phyloP scores from a whole-genome alignment of 2,888 invertebrate genomes.

The Erebia ligea region DNA sequence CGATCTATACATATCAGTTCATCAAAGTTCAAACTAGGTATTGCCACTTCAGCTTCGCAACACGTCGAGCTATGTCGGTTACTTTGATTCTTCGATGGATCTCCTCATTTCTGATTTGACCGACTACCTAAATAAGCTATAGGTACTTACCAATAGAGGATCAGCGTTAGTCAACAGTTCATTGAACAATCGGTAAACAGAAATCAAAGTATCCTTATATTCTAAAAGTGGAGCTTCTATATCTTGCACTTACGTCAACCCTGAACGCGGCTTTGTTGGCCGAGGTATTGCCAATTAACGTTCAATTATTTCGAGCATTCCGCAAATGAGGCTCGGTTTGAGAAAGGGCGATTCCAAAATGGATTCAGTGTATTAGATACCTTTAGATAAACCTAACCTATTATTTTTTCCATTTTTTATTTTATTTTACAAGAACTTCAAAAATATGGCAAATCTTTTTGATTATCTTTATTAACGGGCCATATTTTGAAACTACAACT shows the following conservation, averaged over 20 bases:
- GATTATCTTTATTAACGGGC: no score
- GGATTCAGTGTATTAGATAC: not conserved
- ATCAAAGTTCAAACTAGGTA: no score
- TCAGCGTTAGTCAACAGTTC: not conserved
- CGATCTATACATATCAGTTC: no score
- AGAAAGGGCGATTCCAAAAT: constrained; percentile 8
- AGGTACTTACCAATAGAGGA: no score
- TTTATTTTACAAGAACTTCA: not conserved
- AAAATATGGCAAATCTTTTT: no score
- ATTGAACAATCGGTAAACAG: constrained; percentile 10
- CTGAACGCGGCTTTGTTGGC: constrained; percentile 26
- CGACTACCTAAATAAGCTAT: no score
- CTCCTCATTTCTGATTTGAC: no score
- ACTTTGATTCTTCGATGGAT: no score
- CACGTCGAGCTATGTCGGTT: no score
- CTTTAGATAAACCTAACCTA: no score
- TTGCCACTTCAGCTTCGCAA: no score
- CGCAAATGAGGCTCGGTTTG: constrained; percentile 18
- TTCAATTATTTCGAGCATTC: constrained; percentile 38
- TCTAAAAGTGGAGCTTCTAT: constrained; percentile 43
- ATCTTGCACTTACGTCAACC: constrained; percentile 52
- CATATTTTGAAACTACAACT: no score
- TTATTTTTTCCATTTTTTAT: not conserved
- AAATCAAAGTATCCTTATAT: constrained; percentile 27
- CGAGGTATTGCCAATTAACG: constrained; percentile 48